These are phyloP conservation scores for Lordiphosa mommai DNA, from an alignment of 1,140 invertebrate genomes.

Conservation along the genomic window DNA sequence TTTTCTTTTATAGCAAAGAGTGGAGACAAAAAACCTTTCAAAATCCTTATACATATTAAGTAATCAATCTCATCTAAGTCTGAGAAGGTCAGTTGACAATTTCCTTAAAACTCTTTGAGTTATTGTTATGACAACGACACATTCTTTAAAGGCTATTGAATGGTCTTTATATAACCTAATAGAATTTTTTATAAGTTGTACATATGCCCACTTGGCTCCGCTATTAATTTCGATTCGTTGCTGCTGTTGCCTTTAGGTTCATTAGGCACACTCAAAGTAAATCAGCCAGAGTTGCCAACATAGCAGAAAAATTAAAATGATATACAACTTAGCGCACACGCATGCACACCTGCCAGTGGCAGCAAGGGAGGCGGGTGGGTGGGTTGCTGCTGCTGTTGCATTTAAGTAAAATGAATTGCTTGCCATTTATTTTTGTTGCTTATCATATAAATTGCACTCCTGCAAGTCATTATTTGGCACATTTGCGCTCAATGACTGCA, in stretches of 20 bases:
- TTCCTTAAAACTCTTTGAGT: too few species aligned
- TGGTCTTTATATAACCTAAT: too few species aligned
- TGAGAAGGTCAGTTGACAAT: too few species aligned
- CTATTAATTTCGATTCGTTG: neutral
- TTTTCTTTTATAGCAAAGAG: too few species aligned
- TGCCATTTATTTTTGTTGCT: conserved; percentile 75
- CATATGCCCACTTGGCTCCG: too few species aligned
- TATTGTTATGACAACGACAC: too few species aligned
- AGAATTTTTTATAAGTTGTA: too few species aligned
- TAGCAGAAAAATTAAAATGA: conserved; percentile 54
- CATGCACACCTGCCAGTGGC: conserved; percentile 12
- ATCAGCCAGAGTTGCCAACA: conserved; percentile 38
- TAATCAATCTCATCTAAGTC: too few species aligned
- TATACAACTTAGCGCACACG: conserved; percentile 23
- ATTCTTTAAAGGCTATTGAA: too few species aligned
- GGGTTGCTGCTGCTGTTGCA: conserved; percentile 41
- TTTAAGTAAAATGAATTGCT: conserved; percentile 76
- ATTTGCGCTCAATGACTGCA: conserved; percentile 75
- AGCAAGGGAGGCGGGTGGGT: conserved; percentile 19
- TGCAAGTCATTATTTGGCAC: conserved; percentile 76
- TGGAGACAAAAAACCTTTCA: too few species aligned
- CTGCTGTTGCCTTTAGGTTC: conserved; percentile 11
- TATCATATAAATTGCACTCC: conserved; percentile 74
- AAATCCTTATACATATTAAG: too few species aligned
- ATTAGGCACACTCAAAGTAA: conserved; percentile 41